Conservation (phyloP, 2,888 invertebrate species). For the Ichneumon xanthorius region DNA sequence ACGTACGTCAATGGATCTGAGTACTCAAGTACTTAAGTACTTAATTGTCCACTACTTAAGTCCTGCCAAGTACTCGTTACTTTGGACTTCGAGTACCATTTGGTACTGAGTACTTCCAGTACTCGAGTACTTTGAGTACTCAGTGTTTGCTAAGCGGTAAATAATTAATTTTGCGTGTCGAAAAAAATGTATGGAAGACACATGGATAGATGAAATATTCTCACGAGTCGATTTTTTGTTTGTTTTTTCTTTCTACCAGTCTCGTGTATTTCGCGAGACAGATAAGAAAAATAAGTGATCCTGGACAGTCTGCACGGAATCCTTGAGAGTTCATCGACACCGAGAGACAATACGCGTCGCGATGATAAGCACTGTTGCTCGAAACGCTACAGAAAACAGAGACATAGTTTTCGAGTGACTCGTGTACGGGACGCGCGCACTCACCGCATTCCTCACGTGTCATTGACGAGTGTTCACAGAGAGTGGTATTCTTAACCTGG, state of each 20-base stretch:
- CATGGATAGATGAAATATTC: background rate
- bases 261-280: background rate
- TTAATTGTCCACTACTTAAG: no score
- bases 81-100: no score
- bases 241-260: background rate
- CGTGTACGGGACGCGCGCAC: conserved; percentile 64
- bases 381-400: conserved; percentile 14
- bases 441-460: conserved; percentile 81
- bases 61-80: no score
- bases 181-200: no score
- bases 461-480: conserved; percentile 78
- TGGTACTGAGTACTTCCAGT: no score
- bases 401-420: conserved; percentile 2
- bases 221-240: background rate
- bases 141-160: no score
- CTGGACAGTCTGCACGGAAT: conserved; percentile 16
- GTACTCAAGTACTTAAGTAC: no score
- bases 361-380: conserved; percentile 22
- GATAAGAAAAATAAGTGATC: background rate
- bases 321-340: conserved; percentile 50
- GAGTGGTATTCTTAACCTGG: conserved; percentile 79
- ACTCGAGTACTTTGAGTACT: no score
- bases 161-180: no score
- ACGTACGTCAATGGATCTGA: no score
- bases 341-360: conserved; percentile 30